Percentiles rank a stretch among this genome's conserved stretches.
Evolutionary conservation across 2,113 vertebrate species (phyloP).

Genomic region (Halcyon senegalensis): DNA sequence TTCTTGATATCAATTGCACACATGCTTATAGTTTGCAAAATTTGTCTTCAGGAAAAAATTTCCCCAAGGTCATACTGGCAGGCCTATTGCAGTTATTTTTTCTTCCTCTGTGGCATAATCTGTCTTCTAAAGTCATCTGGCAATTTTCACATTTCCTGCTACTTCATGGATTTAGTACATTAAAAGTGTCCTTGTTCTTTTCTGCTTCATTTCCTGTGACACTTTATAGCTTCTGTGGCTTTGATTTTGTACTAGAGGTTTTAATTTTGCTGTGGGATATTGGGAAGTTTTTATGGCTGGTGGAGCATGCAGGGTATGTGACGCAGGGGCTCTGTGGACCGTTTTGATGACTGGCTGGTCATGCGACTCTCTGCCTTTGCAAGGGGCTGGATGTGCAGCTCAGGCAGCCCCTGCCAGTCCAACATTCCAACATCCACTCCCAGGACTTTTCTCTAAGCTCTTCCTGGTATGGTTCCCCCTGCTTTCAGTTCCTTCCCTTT

Average conservation of each 20-base stretch:
- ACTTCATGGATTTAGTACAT: not conserved
- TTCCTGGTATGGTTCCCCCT: accelerated
- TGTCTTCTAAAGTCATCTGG: not conserved
- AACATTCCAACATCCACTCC: accelerated
- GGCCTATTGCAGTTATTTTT: not conserved
- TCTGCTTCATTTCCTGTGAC: slow-evolving; percentile 31
- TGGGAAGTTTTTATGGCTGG: not conserved
- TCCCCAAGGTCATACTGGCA: not conserved
- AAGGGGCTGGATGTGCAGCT: accelerated
- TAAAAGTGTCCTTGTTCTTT: slow-evolving; percentile 1
- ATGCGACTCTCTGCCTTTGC: accelerated
- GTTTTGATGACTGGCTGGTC: not conserved
- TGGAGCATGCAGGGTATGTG: not conserved
- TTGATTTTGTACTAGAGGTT: not conserved
- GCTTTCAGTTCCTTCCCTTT: accelerated
- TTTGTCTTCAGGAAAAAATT: not conserved
- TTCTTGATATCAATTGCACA: not conserved
- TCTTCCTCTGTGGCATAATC: not conserved
- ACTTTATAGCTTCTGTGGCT: not conserved
- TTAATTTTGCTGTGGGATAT: not conserved
- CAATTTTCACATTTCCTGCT: not conserved
- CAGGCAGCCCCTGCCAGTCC: accelerated
- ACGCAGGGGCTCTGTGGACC: not conserved
- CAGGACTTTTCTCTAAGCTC: not conserved
- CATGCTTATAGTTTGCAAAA: not conserved